These are phyloP conservation scores for Bradypus variegatus DNA, from an alignment of 2,797 vertebrate genomes.

Conservation along the genomic window DNA sequence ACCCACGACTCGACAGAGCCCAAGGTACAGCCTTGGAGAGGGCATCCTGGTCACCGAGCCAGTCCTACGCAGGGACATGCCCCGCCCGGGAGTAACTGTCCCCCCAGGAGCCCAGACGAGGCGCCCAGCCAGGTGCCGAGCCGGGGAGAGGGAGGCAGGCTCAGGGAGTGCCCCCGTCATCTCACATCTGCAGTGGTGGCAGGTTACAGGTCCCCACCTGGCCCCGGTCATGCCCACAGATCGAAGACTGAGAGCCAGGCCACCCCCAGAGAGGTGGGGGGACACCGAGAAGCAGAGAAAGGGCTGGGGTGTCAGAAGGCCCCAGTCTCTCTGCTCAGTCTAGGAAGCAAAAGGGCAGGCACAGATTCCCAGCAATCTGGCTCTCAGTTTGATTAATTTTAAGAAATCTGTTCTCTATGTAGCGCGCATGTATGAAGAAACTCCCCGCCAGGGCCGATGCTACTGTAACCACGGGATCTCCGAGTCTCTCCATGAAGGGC, in stretches of 20 bases:
- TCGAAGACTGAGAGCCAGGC: background rate
- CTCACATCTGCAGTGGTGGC: background rate
- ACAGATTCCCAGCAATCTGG: background rate
- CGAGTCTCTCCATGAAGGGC: background rate
- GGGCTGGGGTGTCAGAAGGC: background rate
- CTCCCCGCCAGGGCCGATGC: rapidly evolving
- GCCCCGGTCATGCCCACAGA: background rate
- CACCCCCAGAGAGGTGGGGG: background rate
- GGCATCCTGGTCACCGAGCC: background rate
- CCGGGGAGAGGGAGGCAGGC: background rate
- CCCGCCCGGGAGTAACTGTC: background rate
- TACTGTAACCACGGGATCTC: rapidly evolving
- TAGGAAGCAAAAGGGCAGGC: background rate
- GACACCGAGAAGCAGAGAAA: background rate
- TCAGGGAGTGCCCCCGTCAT: background rate
- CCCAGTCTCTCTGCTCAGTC: background rate
- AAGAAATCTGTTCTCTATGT: background rate
- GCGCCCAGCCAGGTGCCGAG: background rate
- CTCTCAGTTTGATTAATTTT: background rate
- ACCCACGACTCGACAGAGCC: background rate
- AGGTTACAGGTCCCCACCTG: background rate
- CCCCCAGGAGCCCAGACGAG: background rate
- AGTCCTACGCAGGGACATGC: rapidly evolving
- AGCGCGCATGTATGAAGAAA: rapidly evolving
- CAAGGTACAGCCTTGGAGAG: background rate